Evolutionary conservation across 2,113 vertebrate genomes (phyloP).

Genomic region (Tretioscincus oriximinensis): DNA sequence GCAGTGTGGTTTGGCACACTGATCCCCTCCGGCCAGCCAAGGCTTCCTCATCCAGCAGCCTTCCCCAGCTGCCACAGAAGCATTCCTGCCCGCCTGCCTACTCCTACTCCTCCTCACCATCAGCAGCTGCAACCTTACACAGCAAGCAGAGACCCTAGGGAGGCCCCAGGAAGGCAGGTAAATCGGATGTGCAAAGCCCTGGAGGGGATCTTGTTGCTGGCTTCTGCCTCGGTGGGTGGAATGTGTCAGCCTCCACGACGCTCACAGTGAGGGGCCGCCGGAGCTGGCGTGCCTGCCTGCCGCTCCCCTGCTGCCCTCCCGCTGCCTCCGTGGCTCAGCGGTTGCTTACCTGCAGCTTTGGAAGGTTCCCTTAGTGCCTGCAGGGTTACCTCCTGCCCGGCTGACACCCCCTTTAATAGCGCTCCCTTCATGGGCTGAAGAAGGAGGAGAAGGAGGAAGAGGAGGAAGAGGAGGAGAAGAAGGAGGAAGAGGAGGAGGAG

Average conservation of each 20-base stretch:
- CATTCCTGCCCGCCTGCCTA: neutral
- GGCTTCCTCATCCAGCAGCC: slow-evolving; percentile 18
- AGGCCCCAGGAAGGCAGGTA: slow-evolving; percentile 36
- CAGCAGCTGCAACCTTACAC: neutral
- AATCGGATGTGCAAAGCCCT: neutral
- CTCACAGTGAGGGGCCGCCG: neutral
- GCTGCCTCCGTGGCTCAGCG: neutral
- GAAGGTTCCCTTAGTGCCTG: fast-evolving
- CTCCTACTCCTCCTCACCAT: neutral
- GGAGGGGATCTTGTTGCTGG: slow-evolving; percentile 15
- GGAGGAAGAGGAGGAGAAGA: too few species aligned
- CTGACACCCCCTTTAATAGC: neutral
- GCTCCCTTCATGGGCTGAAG: neutral
- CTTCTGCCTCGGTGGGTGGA: neutral
- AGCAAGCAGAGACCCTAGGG: neutral
- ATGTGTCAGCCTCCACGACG: slow-evolving; percentile 16
- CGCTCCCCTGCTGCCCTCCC: neutral
- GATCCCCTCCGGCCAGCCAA: neutral
- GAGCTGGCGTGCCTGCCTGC: neutral
- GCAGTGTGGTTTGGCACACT: neutral
- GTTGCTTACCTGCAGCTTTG: fast-evolving
- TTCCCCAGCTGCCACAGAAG: neutral
- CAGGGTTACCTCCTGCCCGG: neutral
- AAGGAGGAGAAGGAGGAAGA: neutral
- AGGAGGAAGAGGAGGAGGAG: too few species aligned